Conservation (phyloP, 2,888 invertebrate species). For the Acrocera orbiculus region DNA sequence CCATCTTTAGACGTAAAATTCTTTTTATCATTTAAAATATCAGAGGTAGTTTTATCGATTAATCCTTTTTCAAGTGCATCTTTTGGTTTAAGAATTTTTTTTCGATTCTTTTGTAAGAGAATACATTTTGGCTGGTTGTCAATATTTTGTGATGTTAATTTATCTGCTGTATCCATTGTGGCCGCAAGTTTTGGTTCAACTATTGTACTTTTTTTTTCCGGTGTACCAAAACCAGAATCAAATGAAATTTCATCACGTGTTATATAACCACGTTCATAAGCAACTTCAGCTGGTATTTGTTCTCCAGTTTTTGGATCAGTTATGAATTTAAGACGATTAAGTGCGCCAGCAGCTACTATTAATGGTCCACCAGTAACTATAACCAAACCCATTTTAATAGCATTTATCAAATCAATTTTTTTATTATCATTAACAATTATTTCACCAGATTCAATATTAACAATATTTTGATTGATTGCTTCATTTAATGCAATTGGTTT, state of each 20-base stretch:
- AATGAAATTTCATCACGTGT: slow-evolving; percentile 24
- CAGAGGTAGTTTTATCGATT: slow-evolving; percentile 58
- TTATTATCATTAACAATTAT: slow-evolving; percentile 48
- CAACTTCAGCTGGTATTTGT: slow-evolving; percentile 62
- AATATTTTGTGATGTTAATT: slow-evolving; percentile 35
- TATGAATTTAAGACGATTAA: slow-evolving; percentile 50
- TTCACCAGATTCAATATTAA: slow-evolving; percentile 52
- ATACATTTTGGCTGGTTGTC: slow-evolving; percentile 49
- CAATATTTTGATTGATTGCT: slow-evolving; percentile 56
- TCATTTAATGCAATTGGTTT: slow-evolving; percentile 49
- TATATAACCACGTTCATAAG: slow-evolving; percentile 58
- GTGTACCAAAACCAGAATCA: slow-evolving; percentile 22
- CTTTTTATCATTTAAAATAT: slow-evolving; percentile 44
- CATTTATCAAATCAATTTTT: slow-evolving; percentile 50
- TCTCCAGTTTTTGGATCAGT: slow-evolving; percentile 67
- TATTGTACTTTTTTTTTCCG: slow-evolving; percentile 34
- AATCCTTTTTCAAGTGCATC: slow-evolving; percentile 65
- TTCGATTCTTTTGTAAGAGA: slow-evolving; percentile 58
- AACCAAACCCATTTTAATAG: slow-evolving; percentile 59
- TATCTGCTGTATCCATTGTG: slow-evolving; percentile 42
- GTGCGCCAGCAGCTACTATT: slow-evolving; percentile 48
- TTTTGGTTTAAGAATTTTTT: slow-evolving; percentile 52
- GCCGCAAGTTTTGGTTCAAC: slow-evolving; percentile 50
- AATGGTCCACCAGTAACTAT: slow-evolving; percentile 58
- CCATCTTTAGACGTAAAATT: slow-evolving; percentile 40